Percentiles rank a stretch among this genome's conserved stretches.
Evolutionary conservation across 1,140 invertebrate genomes (phyloP).

Genomic region (Zaprionus tsacasi): DNA sequence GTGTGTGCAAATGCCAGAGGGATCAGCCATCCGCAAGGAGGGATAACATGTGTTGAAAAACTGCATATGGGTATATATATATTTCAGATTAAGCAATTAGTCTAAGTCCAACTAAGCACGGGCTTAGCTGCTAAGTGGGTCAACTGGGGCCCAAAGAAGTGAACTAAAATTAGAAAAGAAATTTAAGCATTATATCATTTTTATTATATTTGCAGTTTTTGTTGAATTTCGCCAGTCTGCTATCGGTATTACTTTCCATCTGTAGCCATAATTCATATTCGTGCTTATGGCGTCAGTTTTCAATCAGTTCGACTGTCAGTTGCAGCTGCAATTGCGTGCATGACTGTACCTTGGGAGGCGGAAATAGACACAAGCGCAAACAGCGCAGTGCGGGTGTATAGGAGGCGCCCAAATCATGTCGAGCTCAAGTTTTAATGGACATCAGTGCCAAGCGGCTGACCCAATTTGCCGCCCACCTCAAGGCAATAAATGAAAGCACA

Average conservation of each 20-base stretch:
- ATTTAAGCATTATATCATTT: not conserved
- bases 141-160: not conserved
- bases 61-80: conserved; percentile 10
- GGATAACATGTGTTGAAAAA: conserved; percentile 3
- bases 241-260: not conserved
- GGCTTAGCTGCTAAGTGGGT: not conserved
- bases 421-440: conserved; percentile 37
- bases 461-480: conserved; percentile 53
- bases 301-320: conserved; percentile 39
- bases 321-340: conserved; percentile 44
- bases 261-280: conserved; percentile 13
- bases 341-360: conserved; percentile 50
- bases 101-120: not conserved
- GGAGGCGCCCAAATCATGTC: conserved; percentile 55
- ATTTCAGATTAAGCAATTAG: conserved; percentile 23
- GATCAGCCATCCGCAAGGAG: not conserved
- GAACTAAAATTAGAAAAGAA: not conserved
- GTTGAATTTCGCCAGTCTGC: not conserved
- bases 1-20: conserved; percentile 27
- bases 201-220: not conserved
- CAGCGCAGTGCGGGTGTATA: conserved; percentile 13
- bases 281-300: conserved; percentile 22
- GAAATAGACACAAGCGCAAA: conserved; percentile 59
- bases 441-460: conserved; percentile 57
- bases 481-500: conserved; percentile 31